Conservation (phyloP, 1,140 invertebrate species). For the Nephila pilipes region DNA sequence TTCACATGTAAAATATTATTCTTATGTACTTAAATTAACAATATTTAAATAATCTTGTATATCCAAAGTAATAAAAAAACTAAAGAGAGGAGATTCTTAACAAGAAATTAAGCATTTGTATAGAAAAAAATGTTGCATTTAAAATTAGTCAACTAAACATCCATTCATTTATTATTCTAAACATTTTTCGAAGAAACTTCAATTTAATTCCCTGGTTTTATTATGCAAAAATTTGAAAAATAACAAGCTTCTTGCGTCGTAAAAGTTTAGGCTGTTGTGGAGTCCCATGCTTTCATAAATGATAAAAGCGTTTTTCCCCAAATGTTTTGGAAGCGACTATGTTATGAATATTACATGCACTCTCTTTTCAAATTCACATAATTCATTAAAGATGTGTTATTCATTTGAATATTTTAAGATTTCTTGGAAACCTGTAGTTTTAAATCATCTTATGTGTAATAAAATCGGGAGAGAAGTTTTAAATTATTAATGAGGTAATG, state of each 20-base stretch:
- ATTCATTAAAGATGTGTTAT: not conserved
- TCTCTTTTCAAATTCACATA: not conserved
- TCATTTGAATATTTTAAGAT: conserved; percentile 28
- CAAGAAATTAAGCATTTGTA: too few relatives aligned
- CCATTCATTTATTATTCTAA: not conserved
- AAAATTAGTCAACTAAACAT: too few relatives aligned
- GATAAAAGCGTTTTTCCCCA: not conserved
- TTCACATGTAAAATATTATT: too few relatives aligned
- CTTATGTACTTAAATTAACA: too few relatives aligned
- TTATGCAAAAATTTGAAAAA: not conserved
- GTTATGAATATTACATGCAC: conserved; percentile 26
- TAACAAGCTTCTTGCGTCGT: not conserved
- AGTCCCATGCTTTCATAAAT: not conserved
- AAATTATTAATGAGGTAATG: not conserved
- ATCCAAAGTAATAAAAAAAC: too few relatives aligned
- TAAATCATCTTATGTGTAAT: not conserved
- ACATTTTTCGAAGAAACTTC: not conserved
- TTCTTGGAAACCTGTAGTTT: not conserved
- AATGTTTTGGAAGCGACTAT: not conserved
- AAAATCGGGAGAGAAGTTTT: not conserved
- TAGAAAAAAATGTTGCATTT: too few relatives aligned
- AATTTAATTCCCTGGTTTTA: not conserved
- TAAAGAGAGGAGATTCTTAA: too few relatives aligned
- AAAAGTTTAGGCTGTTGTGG: not conserved
- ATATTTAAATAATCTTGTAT: too few relatives aligned